Evolutionary conservation across 2,888 invertebrate genomes (phyloP).

Genomic region (Osedax fenrisi): DNA sequence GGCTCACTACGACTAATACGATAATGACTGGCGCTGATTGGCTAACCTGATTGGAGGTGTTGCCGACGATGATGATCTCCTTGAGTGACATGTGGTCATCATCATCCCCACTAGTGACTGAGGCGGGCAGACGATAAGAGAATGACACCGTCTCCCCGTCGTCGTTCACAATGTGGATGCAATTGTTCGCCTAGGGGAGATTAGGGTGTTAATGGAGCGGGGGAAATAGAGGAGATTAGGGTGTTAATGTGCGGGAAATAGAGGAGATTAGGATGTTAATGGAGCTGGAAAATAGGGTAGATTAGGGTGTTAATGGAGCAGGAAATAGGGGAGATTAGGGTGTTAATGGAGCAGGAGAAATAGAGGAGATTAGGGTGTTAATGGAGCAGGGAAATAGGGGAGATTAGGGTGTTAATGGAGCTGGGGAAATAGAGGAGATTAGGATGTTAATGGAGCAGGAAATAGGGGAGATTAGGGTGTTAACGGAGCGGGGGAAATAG

Average conservation of each 20-base stretch:
- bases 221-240: background rate
- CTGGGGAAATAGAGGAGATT: background rate
- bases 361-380: background rate
- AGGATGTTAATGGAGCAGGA: background rate
- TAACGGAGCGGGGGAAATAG: background rate
- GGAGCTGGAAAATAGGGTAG: background rate
- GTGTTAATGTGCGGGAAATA: background rate
- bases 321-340: background rate
- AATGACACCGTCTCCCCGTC: slow-evolving; percentile 71
- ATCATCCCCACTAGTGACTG: slow-evolving; percentile 75
- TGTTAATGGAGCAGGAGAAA: background rate
- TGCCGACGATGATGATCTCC: slow-evolving; percentile 85
- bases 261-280: background rate
- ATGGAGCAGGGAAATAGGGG: background rate
- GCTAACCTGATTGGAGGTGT: slow-evolving; percentile 69
- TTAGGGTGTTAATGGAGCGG: background rate
- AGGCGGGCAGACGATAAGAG: slow-evolving; percentile 72
- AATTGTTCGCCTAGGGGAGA: slow-evolving; percentile 62
- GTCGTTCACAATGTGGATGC: slow-evolving; percentile 74
- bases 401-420: background rate
- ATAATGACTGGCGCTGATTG: too few relatives aligned
- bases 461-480: background rate
- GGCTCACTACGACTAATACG: too few relatives aligned
- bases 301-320: background rate
- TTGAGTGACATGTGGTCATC: slow-evolving; percentile 75